phyloP scores from a whole-genome alignment of 2,113 vertebrate genomes.

The Spea bombifrons region DNA sequence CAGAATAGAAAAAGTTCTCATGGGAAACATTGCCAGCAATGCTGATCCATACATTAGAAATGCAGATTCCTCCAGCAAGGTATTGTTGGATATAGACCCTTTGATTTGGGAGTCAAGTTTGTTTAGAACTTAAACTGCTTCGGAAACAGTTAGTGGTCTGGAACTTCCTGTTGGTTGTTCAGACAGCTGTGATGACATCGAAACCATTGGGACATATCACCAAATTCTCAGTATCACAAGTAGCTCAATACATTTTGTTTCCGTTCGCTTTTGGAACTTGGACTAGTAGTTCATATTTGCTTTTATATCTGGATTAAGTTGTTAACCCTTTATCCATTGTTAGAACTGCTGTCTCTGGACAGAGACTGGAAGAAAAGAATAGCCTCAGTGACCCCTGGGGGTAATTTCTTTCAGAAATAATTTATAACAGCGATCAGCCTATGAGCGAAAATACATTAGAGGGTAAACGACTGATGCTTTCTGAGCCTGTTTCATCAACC shows the following conservation, averaged over 20 bases:
- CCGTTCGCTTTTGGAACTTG: too few species aligned
- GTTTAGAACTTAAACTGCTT: neutral
- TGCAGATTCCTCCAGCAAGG: conserved; percentile 93
- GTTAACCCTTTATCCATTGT: too few species aligned
- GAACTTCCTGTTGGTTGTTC: neutral
- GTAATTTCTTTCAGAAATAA: conserved; percentile 27
- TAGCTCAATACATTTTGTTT: too few species aligned
- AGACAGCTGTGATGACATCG: neutral
- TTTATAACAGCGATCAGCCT: conserved; percentile 22
- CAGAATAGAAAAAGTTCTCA: conserved; percentile 92
- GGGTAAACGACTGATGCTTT: neutral
- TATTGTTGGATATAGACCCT: conserved; percentile 50
- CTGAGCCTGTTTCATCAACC: conserved; percentile 18
- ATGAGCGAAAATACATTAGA: conserved; percentile 26
- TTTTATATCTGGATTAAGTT: too few species aligned
- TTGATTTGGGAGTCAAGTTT: neutral
- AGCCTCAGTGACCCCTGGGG: conserved; percentile 4
- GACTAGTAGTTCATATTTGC: too few species aligned
- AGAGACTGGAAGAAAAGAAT: neutral
- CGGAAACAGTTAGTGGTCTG: neutral
- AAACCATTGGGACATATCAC: neutral
- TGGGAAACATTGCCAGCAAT: conserved; percentile 86
- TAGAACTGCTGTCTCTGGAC: conserved; percentile 17
- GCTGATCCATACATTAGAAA: conserved; percentile 95
- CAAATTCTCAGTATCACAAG: too few species aligned